Evolutionary conservation across 1,140 invertebrate species (phyloP).

Genomic region (Drosophila ogumai): DNA sequence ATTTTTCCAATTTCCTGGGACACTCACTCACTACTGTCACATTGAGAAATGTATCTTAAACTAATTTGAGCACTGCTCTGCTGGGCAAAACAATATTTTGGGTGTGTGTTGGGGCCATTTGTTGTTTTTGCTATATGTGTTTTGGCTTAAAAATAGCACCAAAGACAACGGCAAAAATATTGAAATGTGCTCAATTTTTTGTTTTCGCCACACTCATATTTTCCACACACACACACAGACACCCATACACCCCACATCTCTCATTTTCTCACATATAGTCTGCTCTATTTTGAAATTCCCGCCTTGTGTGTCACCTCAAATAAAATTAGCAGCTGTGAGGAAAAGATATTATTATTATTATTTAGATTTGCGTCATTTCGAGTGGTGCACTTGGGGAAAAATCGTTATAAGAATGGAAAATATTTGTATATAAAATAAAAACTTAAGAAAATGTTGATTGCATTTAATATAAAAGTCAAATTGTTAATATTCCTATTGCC

Average conservation of each 20-base stretch:
- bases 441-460: background rate
- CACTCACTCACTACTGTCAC: conserved; percentile 79
- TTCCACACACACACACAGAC: conserved; percentile 51
- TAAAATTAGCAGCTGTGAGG: conserved; percentile 80
- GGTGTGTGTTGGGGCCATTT: conserved; percentile 44
- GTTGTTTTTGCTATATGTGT: conserved; percentile 30
- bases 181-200: conserved; percentile 72
- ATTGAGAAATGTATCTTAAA: conserved; percentile 81
- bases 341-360: conserved; percentile 67
- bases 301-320: conserved; percentile 81
- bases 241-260: conserved; percentile 17
- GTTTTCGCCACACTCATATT: conserved; percentile 66
- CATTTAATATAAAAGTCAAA: background rate
- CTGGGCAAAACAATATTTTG: conserved; percentile 64
- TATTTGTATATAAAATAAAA: no score
- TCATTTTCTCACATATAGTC: conserved; percentile 16
- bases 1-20: conserved; percentile 64
- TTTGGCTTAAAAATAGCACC: conserved; percentile 63
- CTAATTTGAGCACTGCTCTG: conserved; percentile 73
- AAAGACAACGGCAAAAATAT: conserved; percentile 56
- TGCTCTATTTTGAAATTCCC: conserved; percentile 64
- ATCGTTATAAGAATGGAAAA: background rate
- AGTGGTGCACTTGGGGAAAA: conserved; percentile 7
- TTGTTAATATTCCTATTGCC: background rate
- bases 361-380: conserved; percentile 79